Evolutionary conservation across 2,888 invertebrate species (phyloP).

Genomic region (Andrena chrysosceles): DNA sequence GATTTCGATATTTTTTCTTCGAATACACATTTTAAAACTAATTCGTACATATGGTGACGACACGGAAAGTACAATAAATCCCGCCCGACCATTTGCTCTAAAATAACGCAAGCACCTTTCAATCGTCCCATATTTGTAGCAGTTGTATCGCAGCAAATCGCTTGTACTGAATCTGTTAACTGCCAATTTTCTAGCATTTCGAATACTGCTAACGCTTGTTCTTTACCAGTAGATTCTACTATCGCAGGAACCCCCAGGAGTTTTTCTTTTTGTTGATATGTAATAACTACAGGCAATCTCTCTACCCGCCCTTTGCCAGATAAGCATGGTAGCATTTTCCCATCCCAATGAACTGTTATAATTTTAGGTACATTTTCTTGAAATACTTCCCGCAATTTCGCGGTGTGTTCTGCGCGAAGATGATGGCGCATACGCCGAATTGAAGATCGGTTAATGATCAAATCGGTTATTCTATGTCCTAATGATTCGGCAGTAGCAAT

Average conservation of each 20-base stretch:
- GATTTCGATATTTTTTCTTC: too few species aligned
- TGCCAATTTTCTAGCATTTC: slow-evolving; percentile 14
- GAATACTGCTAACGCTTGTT: slow-evolving; percentile 13
- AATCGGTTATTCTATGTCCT: too few species aligned
- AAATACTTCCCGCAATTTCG: too few species aligned
- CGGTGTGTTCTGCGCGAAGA: not conserved
- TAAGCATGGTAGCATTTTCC: slow-evolving; percentile 19
- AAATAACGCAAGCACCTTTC: slow-evolving; percentile 54
- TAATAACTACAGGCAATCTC: slow-evolving; percentile 10
- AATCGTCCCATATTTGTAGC: slow-evolving; percentile 28
- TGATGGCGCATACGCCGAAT: too few species aligned
- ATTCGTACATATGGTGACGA: too few species aligned
- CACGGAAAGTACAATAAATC: too few species aligned
- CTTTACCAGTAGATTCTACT: not conserved
- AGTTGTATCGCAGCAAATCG: slow-evolving; percentile 19
- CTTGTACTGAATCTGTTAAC: slow-evolving; percentile 13
- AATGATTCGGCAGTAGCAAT: too few species aligned
- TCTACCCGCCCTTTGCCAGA: slow-evolving; percentile 8
- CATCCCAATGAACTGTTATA: not conserved
- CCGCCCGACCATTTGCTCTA: slow-evolving; percentile 68
- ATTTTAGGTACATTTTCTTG: too few species aligned
- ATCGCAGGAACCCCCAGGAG: slow-evolving; percentile 8
- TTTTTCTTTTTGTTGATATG: slow-evolving; percentile 10
- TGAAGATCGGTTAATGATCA: too few species aligned
- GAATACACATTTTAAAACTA: too few species aligned